Evolutionary conservation across 1,140 invertebrate species (phyloP).

Genomic region (Drosophila equinoxialis): DNA sequence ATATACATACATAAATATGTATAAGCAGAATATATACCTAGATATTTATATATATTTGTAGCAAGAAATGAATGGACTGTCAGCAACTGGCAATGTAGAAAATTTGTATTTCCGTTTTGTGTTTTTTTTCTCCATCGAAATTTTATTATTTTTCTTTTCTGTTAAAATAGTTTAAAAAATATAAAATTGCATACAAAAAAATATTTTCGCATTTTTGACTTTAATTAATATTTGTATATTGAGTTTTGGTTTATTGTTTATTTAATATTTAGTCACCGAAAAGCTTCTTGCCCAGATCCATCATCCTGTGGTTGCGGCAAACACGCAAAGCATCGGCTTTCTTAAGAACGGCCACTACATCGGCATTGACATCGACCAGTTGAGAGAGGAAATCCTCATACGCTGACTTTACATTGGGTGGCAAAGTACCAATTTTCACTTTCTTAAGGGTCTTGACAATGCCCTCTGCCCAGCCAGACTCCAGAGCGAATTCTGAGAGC

Average conservation of each 20-base stretch:
- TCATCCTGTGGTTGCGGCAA: conserved; percentile 93
- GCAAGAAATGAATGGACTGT: conserved; percentile 6
- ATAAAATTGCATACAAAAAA: conserved; percentile 71
- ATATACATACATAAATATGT: conserved; percentile 10
- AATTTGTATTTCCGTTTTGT: conserved; percentile 11
- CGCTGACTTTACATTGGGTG: conserved; percentile 92
- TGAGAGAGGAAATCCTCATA: conserved; percentile 95
- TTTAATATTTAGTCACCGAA: conserved; percentile 88
- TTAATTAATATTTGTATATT: conserved; percentile 4
- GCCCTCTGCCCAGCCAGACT: conserved; percentile 95
- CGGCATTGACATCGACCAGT: conserved; percentile 91
- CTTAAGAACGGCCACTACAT: conserved; percentile 90
- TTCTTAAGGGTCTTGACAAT: conserved; percentile 91
- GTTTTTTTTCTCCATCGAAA: conserved; percentile 28
- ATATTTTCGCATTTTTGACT: conserved; percentile 52
- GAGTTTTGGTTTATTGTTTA: neutral
- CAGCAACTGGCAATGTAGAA: conserved; percentile 16
- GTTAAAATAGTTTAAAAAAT: conserved; percentile 67
- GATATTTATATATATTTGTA: conserved; percentile 16
- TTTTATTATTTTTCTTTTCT: conserved; percentile 49
- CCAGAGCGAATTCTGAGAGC: conserved; percentile 95
- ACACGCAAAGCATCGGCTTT: conserved; percentile 92
- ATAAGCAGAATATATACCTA: conserved; percentile 21
- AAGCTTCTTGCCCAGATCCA: conserved; percentile 93
- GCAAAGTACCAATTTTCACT: conserved; percentile 91